A percentile compares a stretch with the other conserved stretches of the same genome.
These are phyloP conservation scores for Athalia circularis DNA, from an alignment of 2,888 invertebrate species.

Conservation along the genomic window DNA sequence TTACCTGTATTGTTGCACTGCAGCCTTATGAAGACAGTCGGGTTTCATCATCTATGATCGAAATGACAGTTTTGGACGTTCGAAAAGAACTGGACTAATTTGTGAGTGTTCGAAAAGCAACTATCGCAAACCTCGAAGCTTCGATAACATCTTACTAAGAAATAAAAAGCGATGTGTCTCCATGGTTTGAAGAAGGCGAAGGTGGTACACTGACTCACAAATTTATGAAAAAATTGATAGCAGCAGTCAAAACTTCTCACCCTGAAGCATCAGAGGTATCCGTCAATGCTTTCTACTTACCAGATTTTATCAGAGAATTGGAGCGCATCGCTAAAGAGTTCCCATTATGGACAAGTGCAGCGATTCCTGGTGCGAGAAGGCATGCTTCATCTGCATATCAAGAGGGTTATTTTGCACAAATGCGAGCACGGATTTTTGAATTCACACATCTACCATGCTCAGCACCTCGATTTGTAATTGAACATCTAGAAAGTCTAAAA, in stretches of 20 bases:
- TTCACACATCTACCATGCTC: slow-evolving; percentile 29
- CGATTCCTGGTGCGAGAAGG: slow-evolving; percentile 30
- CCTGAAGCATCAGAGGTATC: background rate
- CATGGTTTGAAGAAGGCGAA: slow-evolving; percentile 3
- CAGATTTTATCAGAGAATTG: slow-evolving; percentile 33
- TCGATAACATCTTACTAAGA: slow-evolving; percentile 32
- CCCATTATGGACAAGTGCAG: slow-evolving; percentile 43
- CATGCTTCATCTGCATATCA: slow-evolving; percentile 45
- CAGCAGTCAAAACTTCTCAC: slow-evolving; percentile 2
- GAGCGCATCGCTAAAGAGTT: slow-evolving; percentile 46
- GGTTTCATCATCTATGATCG: background rate
- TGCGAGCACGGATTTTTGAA: slow-evolving; percentile 32
- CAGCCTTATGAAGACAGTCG: slow-evolving; percentile 40
- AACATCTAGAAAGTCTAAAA: slow-evolving; percentile 30
- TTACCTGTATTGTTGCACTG: slow-evolving; percentile 47
- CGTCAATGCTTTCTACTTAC: slow-evolving; percentile 43
- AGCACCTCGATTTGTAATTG: slow-evolving; percentile 19
- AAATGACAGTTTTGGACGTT: slow-evolving; percentile 42
- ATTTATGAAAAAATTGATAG: slow-evolving; percentile 39
- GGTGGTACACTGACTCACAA: slow-evolving; percentile 29
- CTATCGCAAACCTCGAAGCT: slow-evolving; percentile 34
- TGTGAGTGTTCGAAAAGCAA: slow-evolving; percentile 20
- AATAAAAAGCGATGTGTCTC: slow-evolving; percentile 5
- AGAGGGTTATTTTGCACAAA: slow-evolving; percentile 43
- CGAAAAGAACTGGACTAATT: slow-evolving; percentile 34